phyloP scores from a whole-genome alignment of 2,797 vertebrate species.

The Jordanella pulchra region DNA sequence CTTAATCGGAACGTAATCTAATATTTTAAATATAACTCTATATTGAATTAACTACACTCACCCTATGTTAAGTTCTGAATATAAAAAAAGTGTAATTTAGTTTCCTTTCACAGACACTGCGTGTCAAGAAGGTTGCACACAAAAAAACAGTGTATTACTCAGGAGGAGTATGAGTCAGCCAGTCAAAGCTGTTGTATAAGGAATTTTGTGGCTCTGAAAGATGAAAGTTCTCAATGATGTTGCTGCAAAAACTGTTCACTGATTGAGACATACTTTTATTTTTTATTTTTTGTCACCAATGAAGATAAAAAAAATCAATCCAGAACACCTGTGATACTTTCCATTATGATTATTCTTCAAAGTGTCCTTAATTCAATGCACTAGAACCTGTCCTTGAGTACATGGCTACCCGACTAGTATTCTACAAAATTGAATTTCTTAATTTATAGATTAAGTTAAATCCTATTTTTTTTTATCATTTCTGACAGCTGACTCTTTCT shows the following conservation, averaged over 20 bases:
- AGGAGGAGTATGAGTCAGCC: neutral
- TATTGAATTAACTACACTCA: slow-evolving; percentile 15
- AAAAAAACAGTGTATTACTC: slow-evolving; percentile 8
- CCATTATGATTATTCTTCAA: slow-evolving; percentile 6
- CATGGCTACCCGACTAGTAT: neutral
- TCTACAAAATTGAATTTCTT: slow-evolving; percentile 4
- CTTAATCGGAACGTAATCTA: neutral
- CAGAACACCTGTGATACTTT: too few species aligned
- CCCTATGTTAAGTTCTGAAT: slow-evolving; percentile 43
- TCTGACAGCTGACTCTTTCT: slow-evolving; percentile 28
- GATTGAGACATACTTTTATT: neutral
- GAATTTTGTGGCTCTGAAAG: neutral
- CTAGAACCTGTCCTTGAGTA: neutral
- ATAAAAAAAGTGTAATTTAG: slow-evolving; percentile 18
- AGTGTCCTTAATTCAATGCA: slow-evolving; percentile 1
- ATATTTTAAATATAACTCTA: neutral
- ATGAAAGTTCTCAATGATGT: slow-evolving; percentile 8
- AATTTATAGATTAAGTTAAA: slow-evolving; percentile 31
- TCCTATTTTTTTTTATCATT: slow-evolving; percentile 35
- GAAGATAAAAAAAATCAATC: neutral
- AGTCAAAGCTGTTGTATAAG: slow-evolving; percentile 4
- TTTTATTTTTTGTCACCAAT: neutral
- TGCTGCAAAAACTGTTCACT: neutral
- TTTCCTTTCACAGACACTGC: slow-evolving; percentile 32
- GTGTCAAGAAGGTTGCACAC: slow-evolving; percentile 24